Percentiles rank a stretch among this genome's conserved stretches.
phyloP scores from a whole-genome alignment of 2,888 invertebrate species.

The Diarsia rubi region DNA sequence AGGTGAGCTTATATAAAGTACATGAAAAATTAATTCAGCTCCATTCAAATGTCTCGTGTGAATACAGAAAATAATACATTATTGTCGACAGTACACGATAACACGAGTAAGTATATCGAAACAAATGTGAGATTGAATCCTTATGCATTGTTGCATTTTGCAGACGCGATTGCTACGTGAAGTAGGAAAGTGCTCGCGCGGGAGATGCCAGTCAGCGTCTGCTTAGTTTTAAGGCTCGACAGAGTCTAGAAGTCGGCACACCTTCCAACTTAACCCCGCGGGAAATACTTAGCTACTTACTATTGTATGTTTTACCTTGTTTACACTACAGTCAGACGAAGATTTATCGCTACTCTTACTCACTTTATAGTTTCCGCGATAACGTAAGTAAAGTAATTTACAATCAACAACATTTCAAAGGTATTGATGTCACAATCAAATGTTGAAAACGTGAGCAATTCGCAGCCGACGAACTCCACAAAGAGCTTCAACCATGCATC shows the following conservation, averaged over 20 bases:
- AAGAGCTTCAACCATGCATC: slow-evolving; percentile 90
- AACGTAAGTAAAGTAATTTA: slow-evolving; percentile 54
- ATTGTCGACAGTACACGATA: slow-evolving; percentile 52
- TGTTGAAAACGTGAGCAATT: slow-evolving; percentile 89
- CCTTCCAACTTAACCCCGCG: slow-evolving; percentile 61
- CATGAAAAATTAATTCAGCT: not conserved
- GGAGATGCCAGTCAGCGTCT: slow-evolving; percentile 89
- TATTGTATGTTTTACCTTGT: slow-evolving; percentile 41
- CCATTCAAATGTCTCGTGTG: slow-evolving; percentile 2
- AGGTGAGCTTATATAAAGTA: not conserved
- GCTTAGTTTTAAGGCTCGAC: slow-evolving; percentile 83
- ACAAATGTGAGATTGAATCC: slow-evolving; percentile 87
- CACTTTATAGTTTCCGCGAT: slow-evolving; percentile 10
- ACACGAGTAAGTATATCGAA: slow-evolving; percentile 71
- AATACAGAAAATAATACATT: slow-evolving; percentile 42
- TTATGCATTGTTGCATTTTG: slow-evolving; percentile 89
- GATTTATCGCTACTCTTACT: slow-evolving; percentile 14
- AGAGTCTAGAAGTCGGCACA: slow-evolving; percentile 68
- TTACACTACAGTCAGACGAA: slow-evolving; percentile 18
- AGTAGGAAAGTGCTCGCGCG: slow-evolving; percentile 83
- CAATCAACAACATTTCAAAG: slow-evolving; percentile 73
- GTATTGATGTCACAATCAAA: slow-evolving; percentile 89
- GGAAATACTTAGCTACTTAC: slow-evolving; percentile 65
- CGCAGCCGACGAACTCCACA: slow-evolving; percentile 87
- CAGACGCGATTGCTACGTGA: slow-evolving; percentile 86